These are phyloP conservation scores for Kuschelorhynchus macadamiae DNA, from an alignment of 2,888 invertebrate species.

Conservation along the genomic window DNA sequence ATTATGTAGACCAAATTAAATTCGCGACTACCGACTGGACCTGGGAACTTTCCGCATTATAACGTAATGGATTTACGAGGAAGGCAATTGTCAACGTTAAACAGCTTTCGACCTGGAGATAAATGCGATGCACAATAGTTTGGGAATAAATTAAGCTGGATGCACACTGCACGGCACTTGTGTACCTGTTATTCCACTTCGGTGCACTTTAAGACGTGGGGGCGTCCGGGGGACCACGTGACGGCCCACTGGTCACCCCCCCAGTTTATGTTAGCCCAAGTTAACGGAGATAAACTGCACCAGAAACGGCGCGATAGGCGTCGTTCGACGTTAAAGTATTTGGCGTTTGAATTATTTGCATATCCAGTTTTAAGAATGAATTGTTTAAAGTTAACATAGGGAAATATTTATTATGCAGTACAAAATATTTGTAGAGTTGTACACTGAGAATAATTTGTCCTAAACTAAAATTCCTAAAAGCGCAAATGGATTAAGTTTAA, in stretches of 20 bases:
- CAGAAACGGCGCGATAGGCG: background rate
- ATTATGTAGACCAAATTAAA: conserved; percentile 24
- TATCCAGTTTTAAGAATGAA: too few species aligned
- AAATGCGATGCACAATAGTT: conserved; percentile 56
- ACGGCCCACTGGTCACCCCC: conserved; percentile 28
- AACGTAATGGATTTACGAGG: conserved; percentile 49
- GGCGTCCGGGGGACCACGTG: background rate
- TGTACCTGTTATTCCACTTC: conserved; percentile 60
- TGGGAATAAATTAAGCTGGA: conserved; percentile 61
- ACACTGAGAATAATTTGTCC: too few species aligned
- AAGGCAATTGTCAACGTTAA: conserved; percentile 57
- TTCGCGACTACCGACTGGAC: conserved; percentile 25
- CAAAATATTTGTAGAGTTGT: too few species aligned
- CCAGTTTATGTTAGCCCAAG: conserved; percentile 12
- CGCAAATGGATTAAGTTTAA: too few species aligned
- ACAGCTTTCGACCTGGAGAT: conserved; percentile 56
- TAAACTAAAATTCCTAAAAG: too few species aligned
- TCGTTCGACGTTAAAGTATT: background rate
- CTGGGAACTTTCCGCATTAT: conserved; percentile 35
- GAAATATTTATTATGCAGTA: too few species aligned
- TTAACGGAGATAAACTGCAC: conserved; percentile 26
- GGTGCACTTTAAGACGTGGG: conserved; percentile 47
- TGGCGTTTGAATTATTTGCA: background rate
- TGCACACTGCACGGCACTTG: conserved; percentile 55
- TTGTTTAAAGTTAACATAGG: too few species aligned